Conservation (phyloP, 30 jellyfish, hydroid and myxozoan species). For the Pseudorhiza aurosa region DNA sequence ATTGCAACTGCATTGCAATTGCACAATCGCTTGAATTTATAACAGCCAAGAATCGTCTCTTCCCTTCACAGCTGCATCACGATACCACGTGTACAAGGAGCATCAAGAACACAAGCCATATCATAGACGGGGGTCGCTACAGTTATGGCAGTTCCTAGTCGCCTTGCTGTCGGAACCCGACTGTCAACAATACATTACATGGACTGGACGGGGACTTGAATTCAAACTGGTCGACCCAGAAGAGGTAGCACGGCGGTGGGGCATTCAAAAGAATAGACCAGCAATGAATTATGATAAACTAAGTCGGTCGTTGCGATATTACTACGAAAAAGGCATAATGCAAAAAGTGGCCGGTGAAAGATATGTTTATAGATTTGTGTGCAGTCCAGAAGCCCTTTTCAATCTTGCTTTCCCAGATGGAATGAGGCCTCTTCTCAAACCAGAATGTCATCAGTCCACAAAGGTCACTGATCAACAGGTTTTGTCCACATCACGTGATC, state of each 20-base stretch:
- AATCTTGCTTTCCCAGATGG: conserved; percentile 94
- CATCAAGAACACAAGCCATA: conserved; percentile 82
- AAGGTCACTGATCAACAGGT: conserved; percentile 93
- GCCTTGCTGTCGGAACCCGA: conserved; percentile 96
- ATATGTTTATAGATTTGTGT: conserved; percentile 93
- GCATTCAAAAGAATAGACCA: conserved; percentile 97
- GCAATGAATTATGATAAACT: conserved; percentile 98
- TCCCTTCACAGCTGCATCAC: conserved; percentile 39
- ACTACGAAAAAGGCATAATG: conserved; percentile 97
- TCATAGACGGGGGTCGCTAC: conserved; percentile 95
- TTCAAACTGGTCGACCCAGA: conserved; percentile 97
- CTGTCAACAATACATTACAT: conserved; percentile 93
- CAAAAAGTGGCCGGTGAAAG: conserved; percentile 99
- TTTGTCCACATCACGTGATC: conserved; percentile 69
- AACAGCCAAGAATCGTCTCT: too few species aligned
- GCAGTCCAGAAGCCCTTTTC: conserved; percentile 95
- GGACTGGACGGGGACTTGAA: conserved; percentile 99
- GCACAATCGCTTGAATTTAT: too few species aligned
- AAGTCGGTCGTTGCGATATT: conserved; percentile 94
- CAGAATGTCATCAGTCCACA: conserved; percentile 95
- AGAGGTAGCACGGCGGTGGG: conserved; percentile 99
- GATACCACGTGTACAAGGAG: conserved; percentile 65
- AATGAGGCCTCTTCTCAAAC: conserved; percentile 94
- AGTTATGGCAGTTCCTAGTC: conserved; percentile 97
- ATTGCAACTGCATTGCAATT: too few species aligned